These are phyloP conservation scores for Thaumetopoea pityocampa DNA, from an alignment of 1,140 invertebrate species.

Conservation along the genomic window DNA sequence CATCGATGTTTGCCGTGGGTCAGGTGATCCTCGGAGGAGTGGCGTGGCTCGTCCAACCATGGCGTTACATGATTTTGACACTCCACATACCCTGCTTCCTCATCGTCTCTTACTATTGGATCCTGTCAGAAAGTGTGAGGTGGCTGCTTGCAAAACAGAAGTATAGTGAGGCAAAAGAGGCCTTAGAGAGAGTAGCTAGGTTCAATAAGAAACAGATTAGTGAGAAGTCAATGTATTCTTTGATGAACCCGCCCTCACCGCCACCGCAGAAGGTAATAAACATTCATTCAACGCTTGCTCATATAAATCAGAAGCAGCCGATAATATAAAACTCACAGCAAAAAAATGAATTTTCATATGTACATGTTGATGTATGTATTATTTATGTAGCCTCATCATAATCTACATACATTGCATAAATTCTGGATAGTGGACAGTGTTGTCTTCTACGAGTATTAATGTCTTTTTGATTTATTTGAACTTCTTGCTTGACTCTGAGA, in stretches of 20 bases:
- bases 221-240: constrained; percentile 75
- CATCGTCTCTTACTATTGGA: constrained; percentile 79
- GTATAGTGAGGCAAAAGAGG: constrained; percentile 78
- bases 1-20: constrained; percentile 84
- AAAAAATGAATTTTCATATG: too few relatives aligned
- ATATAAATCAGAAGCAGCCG: too few relatives aligned
- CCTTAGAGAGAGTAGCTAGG: constrained; percentile 79
- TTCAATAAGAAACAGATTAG: constrained; percentile 80
- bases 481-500: too few relatives aligned
- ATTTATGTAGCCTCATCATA: too few relatives aligned
- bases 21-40: constrained; percentile 80
- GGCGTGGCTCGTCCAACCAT: constrained; percentile 82
- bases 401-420: too few relatives aligned
- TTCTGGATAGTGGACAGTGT: too few relatives aligned
- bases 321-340: too few relatives aligned
- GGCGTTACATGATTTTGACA: constrained; percentile 82
- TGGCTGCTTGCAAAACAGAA: constrained; percentile 85
- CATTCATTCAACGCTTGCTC: too few relatives aligned
- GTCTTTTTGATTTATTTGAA: too few relatives aligned
- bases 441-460: too few relatives aligned
- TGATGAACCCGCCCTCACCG: constrained; percentile 34
- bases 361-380: too few relatives aligned
- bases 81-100: constrained; percentile 82
- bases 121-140: constrained; percentile 80
- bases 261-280: background rate